Conservation (phyloP, 2,113 vertebrate genomes). For the Notarius lentiginosus region DNA sequence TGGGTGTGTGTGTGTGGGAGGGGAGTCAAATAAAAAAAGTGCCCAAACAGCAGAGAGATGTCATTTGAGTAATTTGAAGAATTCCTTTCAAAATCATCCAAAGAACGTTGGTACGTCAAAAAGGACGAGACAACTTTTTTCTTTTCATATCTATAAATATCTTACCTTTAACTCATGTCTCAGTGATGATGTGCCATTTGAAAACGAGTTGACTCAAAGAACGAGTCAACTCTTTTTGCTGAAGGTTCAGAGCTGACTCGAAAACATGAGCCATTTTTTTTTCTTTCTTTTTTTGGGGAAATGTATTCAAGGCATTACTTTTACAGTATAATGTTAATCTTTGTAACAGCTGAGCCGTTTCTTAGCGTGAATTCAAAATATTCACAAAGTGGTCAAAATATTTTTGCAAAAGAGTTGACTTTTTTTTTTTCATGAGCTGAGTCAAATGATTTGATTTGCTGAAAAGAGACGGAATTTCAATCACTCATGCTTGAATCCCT, state of each 20-base stretch:
- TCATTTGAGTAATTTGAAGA: neutral
- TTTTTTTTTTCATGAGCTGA: neutral
- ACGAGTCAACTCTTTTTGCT: neutral
- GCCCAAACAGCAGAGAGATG: rapidly evolving
- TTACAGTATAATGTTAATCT: neutral
- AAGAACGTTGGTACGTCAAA: too few species aligned
- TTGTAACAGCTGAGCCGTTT: neutral
- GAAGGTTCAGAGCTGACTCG: neutral
- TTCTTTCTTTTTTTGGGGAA: neutral
- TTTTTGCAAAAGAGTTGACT: neutral
- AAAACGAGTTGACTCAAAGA: neutral
- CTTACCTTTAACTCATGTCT: too few species aligned
- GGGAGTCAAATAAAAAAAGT: neutral
- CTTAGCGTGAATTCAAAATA: neutral
- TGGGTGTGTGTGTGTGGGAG: neutral
- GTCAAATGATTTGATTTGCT: neutral
- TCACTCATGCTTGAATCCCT: neutral
- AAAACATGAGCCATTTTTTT: neutral
- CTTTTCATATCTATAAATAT: too few species aligned
- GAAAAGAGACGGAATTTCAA: neutral
- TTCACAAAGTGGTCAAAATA: neutral
- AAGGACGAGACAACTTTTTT: neutral
- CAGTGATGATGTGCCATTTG: neutral
- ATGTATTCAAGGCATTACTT: neutral
- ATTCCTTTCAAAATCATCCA: neutral